Evolutionary conservation across 2,888 invertebrate species (phyloP).

Genomic region (Cactoblastis cactorum): DNA sequence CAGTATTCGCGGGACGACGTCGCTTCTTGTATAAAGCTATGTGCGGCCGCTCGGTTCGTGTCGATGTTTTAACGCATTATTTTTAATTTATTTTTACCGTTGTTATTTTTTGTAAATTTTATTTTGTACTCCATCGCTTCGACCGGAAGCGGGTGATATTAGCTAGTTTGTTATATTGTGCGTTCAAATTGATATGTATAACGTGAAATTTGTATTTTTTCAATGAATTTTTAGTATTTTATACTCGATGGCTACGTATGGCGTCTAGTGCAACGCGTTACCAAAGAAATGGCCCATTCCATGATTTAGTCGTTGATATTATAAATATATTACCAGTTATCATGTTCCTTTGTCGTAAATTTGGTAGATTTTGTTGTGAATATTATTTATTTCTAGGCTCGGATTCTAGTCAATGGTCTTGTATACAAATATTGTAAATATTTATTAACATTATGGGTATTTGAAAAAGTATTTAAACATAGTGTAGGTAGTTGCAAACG

Average conservation of each 20-base stretch:
- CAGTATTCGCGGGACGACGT: conserved; percentile 35
- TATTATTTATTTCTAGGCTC: conserved; percentile 53
- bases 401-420: conserved; percentile 74
- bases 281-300: conserved; percentile 71
- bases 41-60: not conserved
- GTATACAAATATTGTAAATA: conserved; percentile 67
- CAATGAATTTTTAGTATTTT: conserved; percentile 30
- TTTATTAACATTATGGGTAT: conserved; percentile 52
- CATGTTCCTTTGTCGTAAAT: conserved; percentile 47
- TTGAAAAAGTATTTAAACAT: conserved; percentile 51
- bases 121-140: conserved; percentile 58
- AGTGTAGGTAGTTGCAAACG: conserved; percentile 56
- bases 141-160: conserved; percentile 65
- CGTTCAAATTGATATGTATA: conserved; percentile 37
- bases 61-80: not conserved
- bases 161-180: conserved; percentile 59
- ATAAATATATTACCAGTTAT: conserved; percentile 28
- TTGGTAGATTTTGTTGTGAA: conserved; percentile 41
- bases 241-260: conserved; percentile 14
- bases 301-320: conserved; percentile 30
- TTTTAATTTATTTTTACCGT: conserved; percentile 65
- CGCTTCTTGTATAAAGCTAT: conserved; percentile 21
- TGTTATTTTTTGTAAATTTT: conserved; percentile 72
- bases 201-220: conserved; percentile 17
- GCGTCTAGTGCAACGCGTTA: conserved; percentile 60